Conservation (phyloP, 2,113 vertebrate genomes). For the Urocolius indicus region DNA sequence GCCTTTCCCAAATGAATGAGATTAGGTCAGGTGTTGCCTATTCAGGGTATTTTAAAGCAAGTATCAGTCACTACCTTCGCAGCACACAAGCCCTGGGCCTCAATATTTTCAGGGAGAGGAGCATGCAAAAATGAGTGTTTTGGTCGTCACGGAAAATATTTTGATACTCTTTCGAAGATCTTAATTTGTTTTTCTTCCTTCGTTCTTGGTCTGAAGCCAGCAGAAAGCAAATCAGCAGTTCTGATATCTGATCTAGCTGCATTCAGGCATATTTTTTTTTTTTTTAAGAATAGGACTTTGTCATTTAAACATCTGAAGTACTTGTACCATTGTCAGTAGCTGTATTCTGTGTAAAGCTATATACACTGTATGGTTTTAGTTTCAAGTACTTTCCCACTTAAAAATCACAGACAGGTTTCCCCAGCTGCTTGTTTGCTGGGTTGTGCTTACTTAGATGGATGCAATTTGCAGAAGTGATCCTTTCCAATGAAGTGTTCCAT, state of each 20-base stretch:
- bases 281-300: slow-evolving; percentile 15
- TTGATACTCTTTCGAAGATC: slow-evolving; percentile 26
- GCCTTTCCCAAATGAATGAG: neutral
- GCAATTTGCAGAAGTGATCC: slow-evolving; percentile 6
- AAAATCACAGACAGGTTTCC: slow-evolving; percentile 24
- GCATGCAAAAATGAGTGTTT: slow-evolving; percentile 15
- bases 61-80: neutral
- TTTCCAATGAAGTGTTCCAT: neutral
- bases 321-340: neutral
- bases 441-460: neutral
- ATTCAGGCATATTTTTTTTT: slow-evolving; percentile 1
- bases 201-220: neutral
- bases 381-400: neutral
- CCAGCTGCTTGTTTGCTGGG: slow-evolving; percentile 12
- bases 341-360: neutral
- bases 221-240: slow-evolving; percentile 14
- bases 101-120: neutral
- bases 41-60: neutral
- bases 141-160: slow-evolving; percentile 23
- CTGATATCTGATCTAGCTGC: slow-evolving; percentile 26
- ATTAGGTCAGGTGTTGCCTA: neutral
- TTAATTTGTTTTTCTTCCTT: slow-evolving; percentile 57
- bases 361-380: neutral
- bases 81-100: neutral
- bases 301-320: slow-evolving; percentile 1